Base-by-base conservation (phyloP, 2,888 invertebrate species). In the Octodonta nipae region DNA sequence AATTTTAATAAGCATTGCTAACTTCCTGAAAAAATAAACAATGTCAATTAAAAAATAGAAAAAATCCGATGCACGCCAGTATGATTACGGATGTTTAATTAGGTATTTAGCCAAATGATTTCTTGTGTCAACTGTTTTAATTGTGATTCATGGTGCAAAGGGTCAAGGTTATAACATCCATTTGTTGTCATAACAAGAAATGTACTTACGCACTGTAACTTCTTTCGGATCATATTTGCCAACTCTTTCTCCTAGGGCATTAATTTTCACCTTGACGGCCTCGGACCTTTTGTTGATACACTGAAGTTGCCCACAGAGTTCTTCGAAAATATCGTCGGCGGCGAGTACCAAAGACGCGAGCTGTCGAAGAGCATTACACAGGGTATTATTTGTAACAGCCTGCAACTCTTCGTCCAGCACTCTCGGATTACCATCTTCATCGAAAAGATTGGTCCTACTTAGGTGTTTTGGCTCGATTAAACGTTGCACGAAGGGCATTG, bases 191-290 rank as follows among this genome's bases (percentile, higher is more conserved):
- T n/a, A n/a, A n/a, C n/a, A n/a, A n/a, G n/a, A n/a, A n/a, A n/a
- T n/a, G n/a, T 68, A 89, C 89, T 89, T 70, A 89, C 89, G 88
- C 71, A 89, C 87, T 78, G 86, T 76, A 59, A 88, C 83, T 64
- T 78, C 79, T 70, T 85, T 87, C 38, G 89, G 87, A 64, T 89
- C 85, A 64, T 75, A 79, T 42, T 68, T 67, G 51, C 70, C 70
- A 51, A 86, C 78, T 51, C 73, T 70, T 47, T 73, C 73, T 56
- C 79, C 78, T 49, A 88, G 73, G 48, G 64, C 66, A 47, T 69
- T 69, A 49, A 89, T 71, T 58, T 78, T 77, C 35, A 65, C 63
- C 57, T 78, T 77, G 35, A 87, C 73, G 30, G 64, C 63, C 37
- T 76, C 75, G 36, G 85, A 78, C 44, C 87, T 71, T 52, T 77